phyloP scores from a whole-genome alignment of 2,888 invertebrate species.

The Masnerella sp. region DNA sequence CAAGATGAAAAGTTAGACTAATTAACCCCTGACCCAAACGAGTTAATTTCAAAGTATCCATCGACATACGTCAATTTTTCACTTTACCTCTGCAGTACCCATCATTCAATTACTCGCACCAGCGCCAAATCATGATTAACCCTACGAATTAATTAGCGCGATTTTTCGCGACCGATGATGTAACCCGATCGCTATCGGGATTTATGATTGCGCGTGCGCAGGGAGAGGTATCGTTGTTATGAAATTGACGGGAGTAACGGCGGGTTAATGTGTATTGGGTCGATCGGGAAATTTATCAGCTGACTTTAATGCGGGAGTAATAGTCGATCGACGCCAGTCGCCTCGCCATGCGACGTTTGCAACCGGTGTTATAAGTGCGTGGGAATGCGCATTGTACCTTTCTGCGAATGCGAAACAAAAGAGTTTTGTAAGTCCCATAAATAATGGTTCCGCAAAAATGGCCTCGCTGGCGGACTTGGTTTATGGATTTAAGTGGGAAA shows the following conservation, averaged over 20 bases:
- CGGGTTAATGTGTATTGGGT: conserved; percentile 50
- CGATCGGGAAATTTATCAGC: conserved; percentile 55
- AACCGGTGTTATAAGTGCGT: conserved; percentile 57
- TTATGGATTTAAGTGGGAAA: conserved; percentile 40
- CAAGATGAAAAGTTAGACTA: no score
- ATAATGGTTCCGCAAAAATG: conserved; percentile 45
- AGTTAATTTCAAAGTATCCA: no score
- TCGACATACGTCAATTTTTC: no score
- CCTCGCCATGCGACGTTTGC: conserved; percentile 49
- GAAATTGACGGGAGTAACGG: conserved; percentile 46
- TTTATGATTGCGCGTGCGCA: conserved; percentile 31
- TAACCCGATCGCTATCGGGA: conserved; percentile 33
- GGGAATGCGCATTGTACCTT: conserved; percentile 55
- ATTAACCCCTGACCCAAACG: no score
- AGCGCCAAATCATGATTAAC: no score
- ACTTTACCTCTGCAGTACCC: no score
- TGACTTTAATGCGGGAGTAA: conserved; percentile 50
- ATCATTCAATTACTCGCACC: no score
- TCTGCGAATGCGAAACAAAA: conserved; percentile 56
- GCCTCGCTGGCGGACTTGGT: conserved; percentile 19
- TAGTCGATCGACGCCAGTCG: conserved; percentile 49
- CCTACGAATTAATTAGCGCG: conserved; percentile 19
- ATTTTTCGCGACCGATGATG: conserved; percentile 18
- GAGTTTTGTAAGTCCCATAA: conserved; percentile 52
- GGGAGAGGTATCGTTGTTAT: conserved; percentile 30